Base-by-base conservation (phyloP, 2,113 vertebrate species). In the Microtus oregoni region DNA sequence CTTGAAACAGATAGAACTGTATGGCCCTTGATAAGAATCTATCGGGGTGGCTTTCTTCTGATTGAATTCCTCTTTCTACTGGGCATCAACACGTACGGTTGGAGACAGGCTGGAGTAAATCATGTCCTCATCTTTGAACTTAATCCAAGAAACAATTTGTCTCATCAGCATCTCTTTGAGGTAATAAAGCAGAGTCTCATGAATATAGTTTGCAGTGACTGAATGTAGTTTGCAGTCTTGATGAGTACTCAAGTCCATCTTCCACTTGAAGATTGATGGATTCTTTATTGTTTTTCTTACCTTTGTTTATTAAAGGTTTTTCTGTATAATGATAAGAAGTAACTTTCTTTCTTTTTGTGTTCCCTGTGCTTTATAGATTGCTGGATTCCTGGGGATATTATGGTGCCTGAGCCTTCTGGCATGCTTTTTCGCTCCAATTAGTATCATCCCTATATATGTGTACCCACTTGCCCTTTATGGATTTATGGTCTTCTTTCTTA, bases 1-100 rank as follows among this genome's bases (percentile, higher is more conserved):
- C 98, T 99, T 98, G 97, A 97, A 96, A 96, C 98, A 70, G 94
- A 97, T 87, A 98, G 98, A 98, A 99, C 98, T 81, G 97, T 99
- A 92, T 99, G 99, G 99, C 99, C 99, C 68, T 98, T 99, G 98
- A 99, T 99, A 98, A 98, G 99, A 97, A 99, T 99, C 98, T 99
- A 99, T 98, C 99, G 99, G 52, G 99, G 99, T 90, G 99, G 99
- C 94, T 99, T 99, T 98, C 99, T 99, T 97, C 98, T 99, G 97
- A 99, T 99, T 98, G 99, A 99, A 98, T 99, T 99, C 98, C 99
- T 99, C 96, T 99, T 99, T 98, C 99, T 99, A 95, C 98, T 99
- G 98, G 99, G 99, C 95, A 99, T 99, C 98, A 99, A 99, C 98
- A 99, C 99, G 0, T 99, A 99, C 11, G 99, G 99, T 95, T 99